Conservation (phyloP, 2,113 vertebrate species). For the Tricholaema leucomelas region DNA sequence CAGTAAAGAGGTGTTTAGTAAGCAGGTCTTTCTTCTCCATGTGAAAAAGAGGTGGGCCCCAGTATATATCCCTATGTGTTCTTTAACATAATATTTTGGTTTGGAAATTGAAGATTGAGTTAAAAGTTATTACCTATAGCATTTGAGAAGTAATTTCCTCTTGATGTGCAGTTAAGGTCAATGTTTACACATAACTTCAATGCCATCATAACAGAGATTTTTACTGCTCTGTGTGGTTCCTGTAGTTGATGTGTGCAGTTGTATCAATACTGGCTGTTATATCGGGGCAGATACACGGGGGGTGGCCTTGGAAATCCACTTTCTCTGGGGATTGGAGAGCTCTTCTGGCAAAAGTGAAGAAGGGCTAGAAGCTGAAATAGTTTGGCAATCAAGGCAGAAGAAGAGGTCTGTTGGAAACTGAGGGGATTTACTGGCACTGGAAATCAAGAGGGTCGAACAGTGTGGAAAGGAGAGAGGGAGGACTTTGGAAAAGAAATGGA, state of each 20-base stretch:
- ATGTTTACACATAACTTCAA: slow-evolving; percentile 43
- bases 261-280: slow-evolving; percentile 34
- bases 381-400: neutral
- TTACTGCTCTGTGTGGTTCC: slow-evolving; percentile 8
- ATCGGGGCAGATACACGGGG: neutral
- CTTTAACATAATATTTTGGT: neutral
- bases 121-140: slow-evolving; percentile 5
- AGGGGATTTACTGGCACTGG: neutral
- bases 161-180: slow-evolving; percentile 40
- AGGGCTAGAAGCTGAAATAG: neutral
- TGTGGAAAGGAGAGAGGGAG: neutral
- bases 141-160: slow-evolving; percentile 64
- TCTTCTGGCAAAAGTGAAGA: neutral
- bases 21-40: neutral
- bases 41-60: neutral
- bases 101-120: slow-evolving; percentile 25
- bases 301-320: neutral
- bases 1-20: neutral
- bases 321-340: neutral
- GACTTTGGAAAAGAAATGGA: slow-evolving; percentile 7
- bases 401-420: neutral
- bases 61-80: neutral
- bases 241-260: slow-evolving; percentile 44
- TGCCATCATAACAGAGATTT: slow-evolving; percentile 42
- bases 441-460: neutral